Evolutionary conservation across 2,888 invertebrate species (phyloP), one percentile per base, ranked within the genome.

Genomic region (Lasioglossum villosulum): DNA sequence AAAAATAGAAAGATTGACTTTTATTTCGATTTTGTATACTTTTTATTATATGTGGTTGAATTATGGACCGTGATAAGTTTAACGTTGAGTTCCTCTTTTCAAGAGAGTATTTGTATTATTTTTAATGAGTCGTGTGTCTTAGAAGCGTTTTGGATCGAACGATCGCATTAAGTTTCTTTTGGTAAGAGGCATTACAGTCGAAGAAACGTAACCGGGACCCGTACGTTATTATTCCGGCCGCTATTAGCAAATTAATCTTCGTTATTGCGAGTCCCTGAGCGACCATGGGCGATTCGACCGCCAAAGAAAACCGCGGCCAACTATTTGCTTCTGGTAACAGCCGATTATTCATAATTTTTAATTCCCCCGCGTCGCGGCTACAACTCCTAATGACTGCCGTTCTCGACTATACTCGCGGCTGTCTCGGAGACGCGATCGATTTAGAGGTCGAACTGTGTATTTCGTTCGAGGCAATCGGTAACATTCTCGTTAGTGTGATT

Each of bases 401-500:
- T 37, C 68, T 75, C 77, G 76, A 66, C 71, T 39, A 19, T 12
- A 23, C 19, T 14, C 27, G 12, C 19, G 66, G 23, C 52, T 52
- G 52, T 52, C 52, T 71, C 63, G 27, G 19, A 71, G 48, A 78
- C 66, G 56, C 56, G 75, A 75, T 66, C 75, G 81, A 71, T 73
- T 78, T 39, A 73, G n/a, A 27, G 76, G 66, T 52, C 73, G 77
- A 80, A 74, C 42, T 2, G 37, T 74, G 70, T 82, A 73, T 81
- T 73, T 66, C 76, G 75, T 37, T 34, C 66, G 80, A 74, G 56
- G 39, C 80, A 83, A 87, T 87, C 89, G 78, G 88, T 82, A 79
- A 83, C 80, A 68, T 89, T 87, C 82, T 84, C 84, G 85, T 83
- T 76, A 83, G 56, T 77, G 88, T 87, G 87, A 83, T 81, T 87